Evolutionary conservation across 2,888 invertebrate genomes (phyloP).

Genomic region (Protodeltote pygarga): DNA sequence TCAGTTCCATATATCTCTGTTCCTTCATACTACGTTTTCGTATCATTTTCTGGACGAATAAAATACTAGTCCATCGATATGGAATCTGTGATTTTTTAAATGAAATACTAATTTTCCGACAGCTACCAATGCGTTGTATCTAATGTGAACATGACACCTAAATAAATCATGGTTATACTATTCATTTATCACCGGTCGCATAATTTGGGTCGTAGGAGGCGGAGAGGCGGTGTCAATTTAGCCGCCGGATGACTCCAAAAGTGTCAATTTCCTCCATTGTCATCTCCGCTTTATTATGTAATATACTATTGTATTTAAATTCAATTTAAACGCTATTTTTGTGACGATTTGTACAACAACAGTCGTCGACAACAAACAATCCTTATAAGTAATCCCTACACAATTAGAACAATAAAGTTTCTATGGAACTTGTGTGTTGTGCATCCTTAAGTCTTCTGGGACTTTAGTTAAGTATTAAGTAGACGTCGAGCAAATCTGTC

Average conservation of each 20-base stretch:
- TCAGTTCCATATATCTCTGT: constrained; percentile 72
- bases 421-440: constrained; percentile 52
- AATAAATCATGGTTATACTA: constrained; percentile 9
- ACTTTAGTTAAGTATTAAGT: constrained; percentile 32
- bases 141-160: constrained; percentile 9
- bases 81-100: constrained; percentile 46
- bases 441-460: constrained; percentile 42
- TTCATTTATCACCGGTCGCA: constrained; percentile 28
- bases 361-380: constrained; percentile 47
- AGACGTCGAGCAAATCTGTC: constrained; percentile 39
- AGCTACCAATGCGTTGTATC: constrained; percentile 11
- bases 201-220: constrained; percentile 54
- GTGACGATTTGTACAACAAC: constrained; percentile 36
- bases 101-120: constrained; percentile 22
- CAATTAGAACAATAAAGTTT: constrained; percentile 57
- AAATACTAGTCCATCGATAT: constrained; percentile 53
- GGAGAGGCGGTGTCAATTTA: constrained; percentile 66
- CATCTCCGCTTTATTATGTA: constrained; percentile 39
- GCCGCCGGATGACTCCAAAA: constrained; percentile 68
- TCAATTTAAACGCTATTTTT: constrained; percentile 30
- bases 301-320: constrained; percentile 19
- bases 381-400: constrained; percentile 38
- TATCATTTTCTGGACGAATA: constrained; percentile 67
- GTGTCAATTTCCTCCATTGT: constrained; percentile 71
- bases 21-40: constrained; percentile 65